These are phyloP conservation scores for Nothoprocta pentlandii DNA, from an alignment of 2,113 vertebrate genomes.

Conservation along the genomic window DNA sequence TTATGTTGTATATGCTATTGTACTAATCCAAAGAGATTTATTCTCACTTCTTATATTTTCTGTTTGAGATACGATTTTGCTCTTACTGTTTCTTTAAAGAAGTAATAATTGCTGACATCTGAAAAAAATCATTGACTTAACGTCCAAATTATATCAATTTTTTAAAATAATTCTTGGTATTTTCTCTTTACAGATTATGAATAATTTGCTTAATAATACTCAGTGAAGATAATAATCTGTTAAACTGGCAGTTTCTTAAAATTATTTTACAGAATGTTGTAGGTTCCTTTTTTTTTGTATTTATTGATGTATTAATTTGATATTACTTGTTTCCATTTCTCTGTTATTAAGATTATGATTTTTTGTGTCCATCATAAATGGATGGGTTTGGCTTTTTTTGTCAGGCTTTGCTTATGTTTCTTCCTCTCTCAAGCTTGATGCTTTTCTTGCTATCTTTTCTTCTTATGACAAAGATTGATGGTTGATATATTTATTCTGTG, in stretches of 20 bases:
- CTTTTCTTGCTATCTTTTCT: neutral
- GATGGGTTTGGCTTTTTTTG: neutral
- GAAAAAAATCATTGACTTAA: neutral
- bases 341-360: neutral
- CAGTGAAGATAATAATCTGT: neutral
- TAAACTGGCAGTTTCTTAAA: neutral
- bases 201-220: neutral
- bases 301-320: neutral
- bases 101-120: neutral
- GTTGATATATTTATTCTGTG: neutral
- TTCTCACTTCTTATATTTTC: neutral
- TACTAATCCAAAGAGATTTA: neutral
- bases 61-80: neutral
- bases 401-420: neutral
- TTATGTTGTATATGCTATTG: neutral
- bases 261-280: neutral
- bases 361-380: neutral
- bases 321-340: neutral
- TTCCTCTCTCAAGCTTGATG: neutral
- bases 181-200: neutral
- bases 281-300: neutral
- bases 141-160: neutral
- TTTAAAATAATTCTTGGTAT: neutral
- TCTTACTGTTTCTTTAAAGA: neutral
- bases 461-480: neutral